Evolutionary conservation across 2,888 invertebrate genomes (phyloP), one percentile per base, ranked within the genome.

Genomic region (Blera fallax): DNA sequence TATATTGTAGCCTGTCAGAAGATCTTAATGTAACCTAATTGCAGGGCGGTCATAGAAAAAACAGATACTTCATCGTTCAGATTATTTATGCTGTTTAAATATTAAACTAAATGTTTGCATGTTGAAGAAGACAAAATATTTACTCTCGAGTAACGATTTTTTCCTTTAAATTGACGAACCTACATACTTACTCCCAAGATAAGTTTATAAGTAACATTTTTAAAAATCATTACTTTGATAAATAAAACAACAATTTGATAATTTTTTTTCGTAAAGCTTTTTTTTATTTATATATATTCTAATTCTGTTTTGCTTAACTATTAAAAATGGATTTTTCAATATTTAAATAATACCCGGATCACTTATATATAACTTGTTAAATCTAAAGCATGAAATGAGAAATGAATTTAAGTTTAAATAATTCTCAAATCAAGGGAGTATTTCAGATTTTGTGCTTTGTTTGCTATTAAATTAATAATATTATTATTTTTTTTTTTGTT

Each of bases 211-310:
- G n/a, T n/a, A n/a, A n/a, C n/a, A n/a, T n/a, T n/a, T n/a, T n/a
- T n/a, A n/a, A n/a, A n/a, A n/a, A n/a, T n/a, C n/a, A n/a, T n/a
- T n/a, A n/a, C n/a, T 24, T 24, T 24, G 4, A 2, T 24, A 3
- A 24, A 60, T 37, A 3, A 65, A 76, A 67, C 50, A 43, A 45
- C 1, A 40, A 43, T 18, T 8, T 52, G 1, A 6, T 34, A 11
- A 27, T 21, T 48, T 56, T 79, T n/a, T 37, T 79, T 83, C 70
- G 64, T 85, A 85, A 81, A 85, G 81, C 72, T 85, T 77, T 85
- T 85, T 72, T 52, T 34, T 60, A 48, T 74, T 72, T 72, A 52
- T 62, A 69, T 48, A 27, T 82, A 77, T 62, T 56, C 76, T 82
- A 76, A 54, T 60, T 48, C 64, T 60, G 24, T 70, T 40, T 40